These are phyloP conservation scores for Chlamydotis undulata DNA, from an alignment of 2,113 vertebrate genomes.

Conservation along the genomic window DNA sequence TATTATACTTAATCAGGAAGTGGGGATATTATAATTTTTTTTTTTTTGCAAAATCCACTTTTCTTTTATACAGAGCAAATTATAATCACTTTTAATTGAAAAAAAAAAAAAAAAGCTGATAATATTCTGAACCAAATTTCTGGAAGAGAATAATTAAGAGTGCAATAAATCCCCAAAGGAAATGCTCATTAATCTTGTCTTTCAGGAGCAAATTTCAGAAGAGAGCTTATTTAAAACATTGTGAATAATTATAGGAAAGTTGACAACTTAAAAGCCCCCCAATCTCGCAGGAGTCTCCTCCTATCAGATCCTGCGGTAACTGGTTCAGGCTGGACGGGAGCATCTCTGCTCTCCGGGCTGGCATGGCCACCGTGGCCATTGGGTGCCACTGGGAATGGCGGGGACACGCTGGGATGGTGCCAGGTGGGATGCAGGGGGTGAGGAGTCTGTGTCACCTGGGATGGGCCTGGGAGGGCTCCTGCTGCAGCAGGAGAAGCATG, in stretches of 20 bases:
- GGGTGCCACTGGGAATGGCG: background rate
- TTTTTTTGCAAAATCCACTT: slow-evolving; percentile 9
- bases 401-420: background rate
- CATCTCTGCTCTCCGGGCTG: background rate
- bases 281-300: slow-evolving; percentile 7
- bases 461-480: background rate
- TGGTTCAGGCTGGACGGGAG: background rate
- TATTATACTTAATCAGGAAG: slow-evolving; percentile 51
- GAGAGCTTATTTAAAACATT: slow-evolving; percentile 38
- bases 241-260: slow-evolving; percentile 53
- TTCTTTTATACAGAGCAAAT: slow-evolving; percentile 54
- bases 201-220: slow-evolving; percentile 57
- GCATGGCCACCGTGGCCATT: rapidly evolving
- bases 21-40: background rate
- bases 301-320: slow-evolving; percentile 5
- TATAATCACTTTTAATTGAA: slow-evolving; percentile 68
- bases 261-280: slow-evolving; percentile 38
- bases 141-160: slow-evolving; percentile 57
- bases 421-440: rapidly evolving
- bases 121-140: slow-evolving; percentile 45
- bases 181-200: slow-evolving; percentile 63
- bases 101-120: slow-evolving; percentile 37
- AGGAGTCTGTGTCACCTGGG: background rate
- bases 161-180: slow-evolving; percentile 51
- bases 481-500: rapidly evolving